Evolutionary conservation across 2,113 vertebrate genomes (phyloP).

Genomic region (Geococcyx californianus): DNA sequence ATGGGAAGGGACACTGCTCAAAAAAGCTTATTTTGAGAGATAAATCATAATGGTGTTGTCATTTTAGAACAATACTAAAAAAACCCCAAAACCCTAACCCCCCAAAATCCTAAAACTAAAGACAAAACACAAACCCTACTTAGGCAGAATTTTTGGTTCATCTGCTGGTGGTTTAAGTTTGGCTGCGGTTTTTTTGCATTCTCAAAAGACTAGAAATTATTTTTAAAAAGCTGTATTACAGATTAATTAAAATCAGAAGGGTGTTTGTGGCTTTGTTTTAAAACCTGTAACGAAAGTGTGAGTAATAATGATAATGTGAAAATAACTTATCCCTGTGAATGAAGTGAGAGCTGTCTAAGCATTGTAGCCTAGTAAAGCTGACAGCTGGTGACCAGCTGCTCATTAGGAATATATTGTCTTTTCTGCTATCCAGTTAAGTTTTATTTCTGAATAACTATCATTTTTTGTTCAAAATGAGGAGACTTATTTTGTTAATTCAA

Average conservation of each 20-base stretch:
- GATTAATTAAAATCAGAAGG: slow-evolving; percentile 47
- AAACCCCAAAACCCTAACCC: background rate
- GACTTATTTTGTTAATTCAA: background rate
- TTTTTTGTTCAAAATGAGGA: background rate
- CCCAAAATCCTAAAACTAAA: background rate
- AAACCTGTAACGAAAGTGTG: slow-evolving; percentile 23
- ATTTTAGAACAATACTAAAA: background rate
- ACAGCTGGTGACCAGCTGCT: background rate
- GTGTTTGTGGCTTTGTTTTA: slow-evolving; percentile 8
- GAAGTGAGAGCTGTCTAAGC: background rate
- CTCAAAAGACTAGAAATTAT: background rate
- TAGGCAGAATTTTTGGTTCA: background rate
- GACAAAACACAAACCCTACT: background rate
- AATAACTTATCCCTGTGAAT: background rate
- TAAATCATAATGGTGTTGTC: background rate
- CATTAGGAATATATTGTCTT: background rate
- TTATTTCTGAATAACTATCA: background rate
- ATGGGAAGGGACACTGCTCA: background rate
- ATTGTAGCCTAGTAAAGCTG: background rate
- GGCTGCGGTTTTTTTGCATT: background rate
- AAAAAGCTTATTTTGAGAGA: background rate
- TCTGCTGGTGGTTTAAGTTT: background rate
- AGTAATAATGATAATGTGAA: slow-evolving; percentile 23
- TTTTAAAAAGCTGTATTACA: background rate
- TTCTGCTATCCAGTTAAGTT: background rate